These are phyloP conservation scores for Eulemur albifrons DNA, from an alignment of 2,797 vertebrate species.

Conservation along the genomic window DNA sequence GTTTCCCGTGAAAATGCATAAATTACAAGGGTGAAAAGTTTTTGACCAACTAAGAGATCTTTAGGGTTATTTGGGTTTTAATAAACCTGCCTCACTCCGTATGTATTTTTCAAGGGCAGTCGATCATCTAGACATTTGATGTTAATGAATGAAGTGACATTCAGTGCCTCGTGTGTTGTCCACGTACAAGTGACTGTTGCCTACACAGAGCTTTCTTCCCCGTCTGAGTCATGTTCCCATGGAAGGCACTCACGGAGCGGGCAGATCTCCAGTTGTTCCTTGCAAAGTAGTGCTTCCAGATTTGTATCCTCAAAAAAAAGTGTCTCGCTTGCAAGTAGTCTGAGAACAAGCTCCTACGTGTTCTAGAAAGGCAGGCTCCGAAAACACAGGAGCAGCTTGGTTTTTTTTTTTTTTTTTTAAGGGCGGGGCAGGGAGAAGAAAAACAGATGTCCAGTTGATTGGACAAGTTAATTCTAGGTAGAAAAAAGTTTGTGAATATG, in stretches of 20 bases:
- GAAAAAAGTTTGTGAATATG: background rate
- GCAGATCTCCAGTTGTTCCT: conserved; percentile 33
- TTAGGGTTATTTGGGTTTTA: background rate
- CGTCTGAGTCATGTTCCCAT: background rate
- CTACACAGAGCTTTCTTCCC: background rate
- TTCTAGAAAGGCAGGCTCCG: conserved; percentile 11
- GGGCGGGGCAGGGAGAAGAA: background rate
- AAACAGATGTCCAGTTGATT: background rate
- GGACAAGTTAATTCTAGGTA: background rate
- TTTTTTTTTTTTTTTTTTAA: background rate
- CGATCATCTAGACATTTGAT: background rate
- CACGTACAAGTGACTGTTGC: background rate
- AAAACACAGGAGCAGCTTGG: background rate
- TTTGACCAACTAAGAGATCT: background rate
- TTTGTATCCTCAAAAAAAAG: background rate
- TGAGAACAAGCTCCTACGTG: conserved; percentile 38
- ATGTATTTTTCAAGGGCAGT: background rate
- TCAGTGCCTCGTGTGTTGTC: background rate
- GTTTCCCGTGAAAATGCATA: background rate
- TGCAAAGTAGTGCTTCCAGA: conserved; percentile 30
- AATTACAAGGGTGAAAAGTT: background rate
- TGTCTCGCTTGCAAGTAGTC: background rate
- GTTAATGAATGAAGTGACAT: background rate
- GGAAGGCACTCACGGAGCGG: background rate
- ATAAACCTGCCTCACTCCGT: background rate